Evolutionary conservation across 2,113 vertebrate species (phyloP).

Genomic region (Gopherus evgoodei): DNA sequence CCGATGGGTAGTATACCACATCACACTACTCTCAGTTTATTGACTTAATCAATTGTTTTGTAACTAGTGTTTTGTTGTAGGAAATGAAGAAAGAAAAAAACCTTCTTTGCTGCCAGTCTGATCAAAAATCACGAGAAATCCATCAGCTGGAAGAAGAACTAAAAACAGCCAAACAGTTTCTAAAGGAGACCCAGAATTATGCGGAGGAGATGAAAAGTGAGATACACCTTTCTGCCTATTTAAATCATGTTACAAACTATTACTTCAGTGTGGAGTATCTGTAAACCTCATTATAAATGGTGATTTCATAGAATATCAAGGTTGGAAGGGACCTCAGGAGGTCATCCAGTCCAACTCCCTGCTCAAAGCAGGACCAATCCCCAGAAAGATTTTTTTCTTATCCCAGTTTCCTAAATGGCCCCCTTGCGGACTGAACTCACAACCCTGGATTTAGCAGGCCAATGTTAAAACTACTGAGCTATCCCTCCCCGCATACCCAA

Average conservation of each 20-base stretch:
- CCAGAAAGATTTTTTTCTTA: no score
- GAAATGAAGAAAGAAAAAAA: conserved; percentile 85
- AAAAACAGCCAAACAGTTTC: conserved; percentile 73
- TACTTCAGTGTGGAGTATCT: background rate
- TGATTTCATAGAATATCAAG: no score
- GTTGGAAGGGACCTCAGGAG: no score
- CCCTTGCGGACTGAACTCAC: no score
- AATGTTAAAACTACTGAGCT: no score
- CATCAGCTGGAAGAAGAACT: conserved; percentile 86
- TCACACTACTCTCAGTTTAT: background rate
- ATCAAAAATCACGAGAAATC: conserved; percentile 80
- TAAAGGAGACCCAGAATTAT: conserved; percentile 83
- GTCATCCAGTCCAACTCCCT: no score
- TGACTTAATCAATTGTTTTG: background rate
- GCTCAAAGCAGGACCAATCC: no score
- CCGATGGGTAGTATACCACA: background rate
- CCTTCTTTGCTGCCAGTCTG: conserved; percentile 75
- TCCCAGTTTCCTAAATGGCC: no score
- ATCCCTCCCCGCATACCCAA: background rate
- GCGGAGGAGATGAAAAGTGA: conserved; percentile 89
- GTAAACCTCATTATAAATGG: background rate
- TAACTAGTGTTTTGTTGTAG: conserved; percentile 68
- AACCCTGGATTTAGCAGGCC: no score
- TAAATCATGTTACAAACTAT: background rate
- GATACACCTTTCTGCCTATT: background rate